Conservation (phyloP, 2,888 invertebrate species). For the Cenopis cana region DNA sequence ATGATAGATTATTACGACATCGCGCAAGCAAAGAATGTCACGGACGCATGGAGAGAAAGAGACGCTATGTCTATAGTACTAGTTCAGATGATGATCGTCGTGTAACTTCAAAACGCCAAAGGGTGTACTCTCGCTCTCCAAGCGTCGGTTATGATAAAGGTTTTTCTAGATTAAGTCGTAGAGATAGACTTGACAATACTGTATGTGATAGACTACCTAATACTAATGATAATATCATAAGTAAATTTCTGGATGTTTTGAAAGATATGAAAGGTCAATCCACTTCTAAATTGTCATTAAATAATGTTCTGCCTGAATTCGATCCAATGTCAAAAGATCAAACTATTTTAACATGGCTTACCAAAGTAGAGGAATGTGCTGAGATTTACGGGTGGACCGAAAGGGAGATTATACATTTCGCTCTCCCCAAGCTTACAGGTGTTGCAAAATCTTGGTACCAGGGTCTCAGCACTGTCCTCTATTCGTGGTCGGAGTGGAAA, state of each 20-base stretch:
- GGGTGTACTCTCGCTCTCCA: too few species aligned
- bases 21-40: neutral
- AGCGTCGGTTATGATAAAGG: too few species aligned
- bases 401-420: slow-evolving; percentile 27
- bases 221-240: slow-evolving; percentile 1
- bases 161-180: neutral
- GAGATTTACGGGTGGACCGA: too few species aligned
- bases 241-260: slow-evolving; percentile 2
- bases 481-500: slow-evolving; percentile 35
- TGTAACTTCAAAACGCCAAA: too few species aligned
- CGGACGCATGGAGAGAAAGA: neutral
- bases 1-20: neutral
- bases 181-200: neutral
- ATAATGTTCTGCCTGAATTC: too few species aligned
- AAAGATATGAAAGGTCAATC: neutral
- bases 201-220: neutral
- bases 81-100: neutral
- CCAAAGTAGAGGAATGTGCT: too few species aligned
- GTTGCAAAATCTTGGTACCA: slow-evolving; percentile 28
- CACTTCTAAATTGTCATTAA: too few species aligned
- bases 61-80: neutral
- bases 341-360: too few species aligned
- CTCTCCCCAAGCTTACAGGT: slow-evolving; percentile 5
- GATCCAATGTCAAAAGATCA: too few species aligned
- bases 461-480: neutral